These are phyloP conservation scores for Thamnophis elegans DNA, from an alignment of 2,797 vertebrate genomes.

Conservation along the genomic window DNA sequence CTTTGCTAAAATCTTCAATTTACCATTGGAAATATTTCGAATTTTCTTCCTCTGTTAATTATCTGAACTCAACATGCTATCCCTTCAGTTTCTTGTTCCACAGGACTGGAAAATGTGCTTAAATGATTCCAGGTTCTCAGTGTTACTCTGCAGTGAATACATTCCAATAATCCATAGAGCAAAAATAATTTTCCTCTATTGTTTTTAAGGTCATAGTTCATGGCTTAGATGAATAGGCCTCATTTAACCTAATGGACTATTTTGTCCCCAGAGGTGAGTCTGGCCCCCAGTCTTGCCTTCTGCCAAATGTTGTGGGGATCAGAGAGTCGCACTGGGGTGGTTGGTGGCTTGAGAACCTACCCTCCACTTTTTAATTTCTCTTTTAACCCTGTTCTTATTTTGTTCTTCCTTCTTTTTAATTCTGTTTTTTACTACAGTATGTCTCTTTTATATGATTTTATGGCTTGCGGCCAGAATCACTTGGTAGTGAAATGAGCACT, in stretches of 20 bases:
- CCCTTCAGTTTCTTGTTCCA: slow-evolving; percentile 52
- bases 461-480: neutral
- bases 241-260: neutral
- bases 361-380: neutral
- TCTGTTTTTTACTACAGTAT: neutral
- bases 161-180: slow-evolving; percentile 1
- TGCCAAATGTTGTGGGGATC: neutral
- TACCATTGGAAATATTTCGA: neutral
- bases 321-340: neutral
- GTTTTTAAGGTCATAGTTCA: neutral
- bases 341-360: neutral
- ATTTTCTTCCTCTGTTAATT: neutral
- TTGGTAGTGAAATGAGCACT: neutral
- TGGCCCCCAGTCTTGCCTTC: neutral
- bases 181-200: neutral
- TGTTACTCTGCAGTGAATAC: neutral
- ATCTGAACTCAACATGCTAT: slow-evolving; percentile 36
- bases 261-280: neutral
- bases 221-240: neutral
- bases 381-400: neutral
- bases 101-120: slow-evolving; percentile 34
- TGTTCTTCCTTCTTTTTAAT: neutral
- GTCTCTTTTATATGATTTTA: neutral
- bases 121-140: neutral
- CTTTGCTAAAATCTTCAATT: neutral